Evolutionary conservation across 2,888 invertebrate genomes (phyloP).

Genomic region (Candidula unifasciata): DNA sequence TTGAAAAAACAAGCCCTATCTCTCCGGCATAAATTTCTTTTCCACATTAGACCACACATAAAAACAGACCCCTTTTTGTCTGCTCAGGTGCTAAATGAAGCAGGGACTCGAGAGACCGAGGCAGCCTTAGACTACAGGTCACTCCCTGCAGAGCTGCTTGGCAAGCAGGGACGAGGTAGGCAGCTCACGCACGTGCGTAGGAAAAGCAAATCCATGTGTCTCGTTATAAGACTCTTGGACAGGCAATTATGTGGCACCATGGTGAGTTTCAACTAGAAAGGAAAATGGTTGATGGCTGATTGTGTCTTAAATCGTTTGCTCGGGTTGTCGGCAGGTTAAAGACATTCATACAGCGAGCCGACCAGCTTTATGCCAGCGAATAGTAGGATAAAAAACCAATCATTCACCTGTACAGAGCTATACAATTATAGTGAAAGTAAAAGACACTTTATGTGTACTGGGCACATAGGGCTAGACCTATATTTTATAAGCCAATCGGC

Average conservation of each 20-base stretch:
- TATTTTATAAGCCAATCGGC: too few relatives aligned
- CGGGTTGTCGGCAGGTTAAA: not conserved
- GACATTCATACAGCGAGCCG: not conserved
- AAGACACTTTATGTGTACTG: too few relatives aligned
- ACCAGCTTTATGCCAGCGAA: not conserved
- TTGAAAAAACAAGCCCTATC: conserved; percentile 4
- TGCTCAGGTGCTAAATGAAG: conserved; percentile 18
- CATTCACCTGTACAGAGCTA: not conserved
- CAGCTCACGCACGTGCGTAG: not conserved
- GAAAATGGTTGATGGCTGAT: conserved; percentile 32
- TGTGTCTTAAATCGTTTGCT: conserved; percentile 7
- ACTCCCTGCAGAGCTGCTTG: not conserved
- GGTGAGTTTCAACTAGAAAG: not conserved
- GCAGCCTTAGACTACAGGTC: not conserved
- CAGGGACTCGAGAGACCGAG: not conserved
- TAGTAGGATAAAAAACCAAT: not conserved
- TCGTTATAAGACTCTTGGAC: conserved; percentile 19
- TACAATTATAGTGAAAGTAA: too few relatives aligned
- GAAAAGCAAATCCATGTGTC: conserved; percentile 10
- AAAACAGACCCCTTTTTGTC: not conserved
- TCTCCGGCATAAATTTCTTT: not conserved
- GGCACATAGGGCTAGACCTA: too few relatives aligned
- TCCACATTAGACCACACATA: conserved; percentile 27
- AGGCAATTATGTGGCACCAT: conserved; percentile 12
- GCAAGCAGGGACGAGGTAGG: not conserved